Evolutionary conservation across 1,140 invertebrate genomes (phyloP).

Genomic region (Latrodectus geometricus): DNA sequence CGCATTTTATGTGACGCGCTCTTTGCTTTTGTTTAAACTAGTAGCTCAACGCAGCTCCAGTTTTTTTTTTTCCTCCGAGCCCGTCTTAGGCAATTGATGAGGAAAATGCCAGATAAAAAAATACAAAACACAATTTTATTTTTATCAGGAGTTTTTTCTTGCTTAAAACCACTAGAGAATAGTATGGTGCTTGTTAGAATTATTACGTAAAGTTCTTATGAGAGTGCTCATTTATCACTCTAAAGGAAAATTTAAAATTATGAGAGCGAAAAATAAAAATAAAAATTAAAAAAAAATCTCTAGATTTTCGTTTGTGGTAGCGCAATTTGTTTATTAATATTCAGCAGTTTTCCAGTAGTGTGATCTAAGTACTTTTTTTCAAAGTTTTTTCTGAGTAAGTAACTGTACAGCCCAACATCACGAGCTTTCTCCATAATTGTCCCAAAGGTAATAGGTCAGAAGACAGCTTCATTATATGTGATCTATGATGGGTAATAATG

Average conservation of each 20-base stretch:
- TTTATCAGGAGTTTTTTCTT: not conserved
- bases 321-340: not conserved
- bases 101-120: not conserved
- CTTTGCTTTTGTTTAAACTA: constrained; percentile 4
- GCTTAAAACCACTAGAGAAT: constrained; percentile 1
- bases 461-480: too few relatives aligned
- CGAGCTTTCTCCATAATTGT: too few relatives aligned
- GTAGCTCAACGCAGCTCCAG: not conserved
- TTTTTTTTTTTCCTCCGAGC: not conserved
- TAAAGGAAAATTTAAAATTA: too few relatives aligned
- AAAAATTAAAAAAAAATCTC: not conserved
- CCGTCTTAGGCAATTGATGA: not conserved
- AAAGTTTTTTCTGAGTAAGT: too few relatives aligned
- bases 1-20: constrained; percentile 6
- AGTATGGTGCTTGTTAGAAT: constrained; percentile 5
- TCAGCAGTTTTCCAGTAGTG: too few relatives aligned
- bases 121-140: not conserved
- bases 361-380: too few relatives aligned
- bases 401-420: too few relatives aligned
- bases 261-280: not conserved
- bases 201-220: not conserved
- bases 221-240: too few relatives aligned
- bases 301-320: not conserved
- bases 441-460: too few relatives aligned
- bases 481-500: too few relatives aligned